These are phyloP conservation scores for Diplolepis rosae DNA, from an alignment of 2,888 invertebrate genomes.

Conservation along the genomic window DNA sequence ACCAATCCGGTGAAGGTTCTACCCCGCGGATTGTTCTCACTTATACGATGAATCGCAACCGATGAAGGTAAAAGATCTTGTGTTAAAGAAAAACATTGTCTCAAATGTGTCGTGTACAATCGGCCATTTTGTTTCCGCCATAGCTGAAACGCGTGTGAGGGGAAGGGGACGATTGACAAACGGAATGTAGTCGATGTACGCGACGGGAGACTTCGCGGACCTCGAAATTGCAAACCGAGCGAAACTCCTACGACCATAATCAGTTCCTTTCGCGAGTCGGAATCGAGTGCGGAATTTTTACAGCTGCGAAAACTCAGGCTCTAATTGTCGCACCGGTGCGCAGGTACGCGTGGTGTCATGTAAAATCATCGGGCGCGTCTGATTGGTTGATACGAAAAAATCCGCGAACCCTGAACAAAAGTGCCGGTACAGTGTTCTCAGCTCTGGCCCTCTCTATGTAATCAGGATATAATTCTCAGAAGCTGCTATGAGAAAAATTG, in stretches of 20 bases:
- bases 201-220: slow-evolving; percentile 1
- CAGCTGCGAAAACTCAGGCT: too few species aligned
- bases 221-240: not conserved
- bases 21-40: not conserved
- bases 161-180: not conserved
- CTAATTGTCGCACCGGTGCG: slow-evolving; percentile 34
- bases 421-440: slow-evolving; percentile 12
- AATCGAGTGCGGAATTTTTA: not conserved
- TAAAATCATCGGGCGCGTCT: slow-evolving; percentile 48
- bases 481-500: not conserved
- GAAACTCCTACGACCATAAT: not conserved
- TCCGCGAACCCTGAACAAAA: slow-evolving; percentile 54
- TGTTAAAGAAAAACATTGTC: not conserved
- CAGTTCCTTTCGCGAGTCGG: not conserved
- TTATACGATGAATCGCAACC: not conserved
- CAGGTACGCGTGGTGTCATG: slow-evolving; percentile 41
- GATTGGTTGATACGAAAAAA: slow-evolving; percentile 63
- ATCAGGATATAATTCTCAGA: not conserved
- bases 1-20: not conserved
- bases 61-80: not conserved
- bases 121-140: slow-evolving; percentile 11
- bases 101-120: slow-evolving; percentile 4
- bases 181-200: slow-evolving; percentile 6
- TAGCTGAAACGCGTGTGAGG: not conserved
- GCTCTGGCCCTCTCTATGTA: not conserved